Evolutionary conservation across 2,888 invertebrate genomes (phyloP).

Genomic region (Leistus spinibarbis): DNA sequence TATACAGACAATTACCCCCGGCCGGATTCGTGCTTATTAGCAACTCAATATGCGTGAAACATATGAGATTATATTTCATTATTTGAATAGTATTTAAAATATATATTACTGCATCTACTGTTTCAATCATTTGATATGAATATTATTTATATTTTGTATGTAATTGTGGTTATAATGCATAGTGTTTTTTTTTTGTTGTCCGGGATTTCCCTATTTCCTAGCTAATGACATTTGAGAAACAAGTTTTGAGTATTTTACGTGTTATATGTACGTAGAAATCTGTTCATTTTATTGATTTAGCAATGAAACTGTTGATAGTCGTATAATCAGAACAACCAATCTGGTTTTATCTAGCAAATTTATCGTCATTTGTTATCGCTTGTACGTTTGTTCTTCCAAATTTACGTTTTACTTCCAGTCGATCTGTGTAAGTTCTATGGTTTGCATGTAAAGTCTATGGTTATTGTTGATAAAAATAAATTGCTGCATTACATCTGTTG

Average conservation of each 20-base stretch:
- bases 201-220: background rate
- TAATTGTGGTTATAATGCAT: no score
- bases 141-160: no score
- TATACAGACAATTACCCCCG: no score
- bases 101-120: no score
- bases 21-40: no score
- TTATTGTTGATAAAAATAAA: constrained; percentile 8
- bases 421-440: background rate
- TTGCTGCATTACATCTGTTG: background rate
- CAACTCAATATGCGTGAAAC: no score
- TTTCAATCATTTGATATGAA: no score
- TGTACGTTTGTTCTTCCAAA: background rate
- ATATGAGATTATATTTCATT: no score
- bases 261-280: background rate
- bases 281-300: background rate
- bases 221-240: background rate
- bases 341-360: background rate
- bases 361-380: background rate
- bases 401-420: background rate
- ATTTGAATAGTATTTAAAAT: no score
- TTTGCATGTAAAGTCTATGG: background rate
- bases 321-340: background rate
- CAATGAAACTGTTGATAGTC: background rate
- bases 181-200: background rate
- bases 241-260: background rate